Evolutionary conservation across 2,113 vertebrate species (phyloP).

Genomic region (Donacobius atricapilla): DNA sequence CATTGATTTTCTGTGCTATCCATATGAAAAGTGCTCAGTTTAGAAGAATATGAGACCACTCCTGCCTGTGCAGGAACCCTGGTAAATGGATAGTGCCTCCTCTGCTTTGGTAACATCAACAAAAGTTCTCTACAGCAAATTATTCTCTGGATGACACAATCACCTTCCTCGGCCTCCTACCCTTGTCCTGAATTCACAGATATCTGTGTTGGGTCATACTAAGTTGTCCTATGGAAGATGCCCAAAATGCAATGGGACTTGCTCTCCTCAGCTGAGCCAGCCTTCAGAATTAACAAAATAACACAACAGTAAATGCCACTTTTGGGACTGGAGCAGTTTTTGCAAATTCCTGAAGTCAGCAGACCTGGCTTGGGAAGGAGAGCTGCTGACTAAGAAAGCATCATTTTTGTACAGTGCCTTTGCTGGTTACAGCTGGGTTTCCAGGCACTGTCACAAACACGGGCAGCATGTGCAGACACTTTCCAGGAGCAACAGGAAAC

Average conservation of each 20-base stretch:
- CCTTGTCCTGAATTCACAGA: background rate
- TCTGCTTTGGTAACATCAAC: background rate
- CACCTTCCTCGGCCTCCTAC: background rate
- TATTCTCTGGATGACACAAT: background rate
- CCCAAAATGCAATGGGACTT: background rate
- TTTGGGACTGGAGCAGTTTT: background rate
- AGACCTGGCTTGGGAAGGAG: background rate
- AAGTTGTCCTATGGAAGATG: background rate
- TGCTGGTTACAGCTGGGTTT: background rate
- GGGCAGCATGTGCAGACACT: background rate
- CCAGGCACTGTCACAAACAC: background rate
- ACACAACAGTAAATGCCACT: background rate
- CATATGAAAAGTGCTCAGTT: background rate
- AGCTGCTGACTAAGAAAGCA: background rate
- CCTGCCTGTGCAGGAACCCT: background rate
- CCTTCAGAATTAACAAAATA: background rate
- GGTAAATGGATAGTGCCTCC: background rate
- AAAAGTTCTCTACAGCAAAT: background rate
- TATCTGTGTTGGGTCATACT: background rate
- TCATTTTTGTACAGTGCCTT: background rate
- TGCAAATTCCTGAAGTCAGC: background rate
- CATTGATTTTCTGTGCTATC: background rate
- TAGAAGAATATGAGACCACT: background rate
- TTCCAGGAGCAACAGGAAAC: conserved; percentile 21
- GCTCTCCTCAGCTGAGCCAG: background rate